Evolutionary conservation across 2,888 invertebrate genomes (phyloP), one percentile per base, ranked within the genome.

Genomic region (Darwinula stevensoni): DNA sequence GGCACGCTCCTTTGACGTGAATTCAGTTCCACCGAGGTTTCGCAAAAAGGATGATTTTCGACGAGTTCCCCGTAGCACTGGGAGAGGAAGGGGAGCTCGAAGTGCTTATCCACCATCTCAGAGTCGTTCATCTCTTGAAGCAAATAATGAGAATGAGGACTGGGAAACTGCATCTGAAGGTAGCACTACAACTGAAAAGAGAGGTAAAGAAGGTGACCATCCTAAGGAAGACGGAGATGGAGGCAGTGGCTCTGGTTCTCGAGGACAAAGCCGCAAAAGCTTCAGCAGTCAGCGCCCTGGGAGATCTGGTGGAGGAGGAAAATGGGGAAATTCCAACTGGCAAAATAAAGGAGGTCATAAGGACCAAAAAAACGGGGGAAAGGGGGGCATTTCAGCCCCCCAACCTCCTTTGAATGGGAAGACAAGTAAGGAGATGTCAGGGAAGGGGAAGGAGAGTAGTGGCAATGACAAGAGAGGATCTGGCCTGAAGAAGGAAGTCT

Each of bases 151-250:
- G 46, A 45, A 53, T 45, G 49, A 50, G 37, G 57, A 70, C 44
- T 72, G 72, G 67, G 75, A 74, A 48, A 72, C 73, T 2, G 58
- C 57, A 13, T 72, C 73, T 4, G 76, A 76, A 51, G 71, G 71
- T 54, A 74, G 73, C 49, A 74, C 54, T 41, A 43, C 50, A 65
- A 37, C 50, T 48, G 14, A 55, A 51, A 38, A 44, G 6, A n/a
- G n/a, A n/a, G n/a, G n/a, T n/a, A n/a, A n/a, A n/a, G n/a, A n/a
- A n/a, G 55, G 51, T 34, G 53, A 52, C n/a, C 15, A 18, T 14
- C 6, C 6, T 18, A 18, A 18, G 22, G 22, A 18, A 18, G 22
- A 18, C 22, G n/a, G n/a, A 6, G 6, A 18, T 18, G n/a, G n/a
- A 27, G n/a, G n/a, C n/a, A n/a, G n/a, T n/a, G n/a, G n/a, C n/a